These are phyloP conservation scores for Cotesia chilonis DNA, from an alignment of 1,140 invertebrate genomes.

Conservation along the genomic window DNA sequence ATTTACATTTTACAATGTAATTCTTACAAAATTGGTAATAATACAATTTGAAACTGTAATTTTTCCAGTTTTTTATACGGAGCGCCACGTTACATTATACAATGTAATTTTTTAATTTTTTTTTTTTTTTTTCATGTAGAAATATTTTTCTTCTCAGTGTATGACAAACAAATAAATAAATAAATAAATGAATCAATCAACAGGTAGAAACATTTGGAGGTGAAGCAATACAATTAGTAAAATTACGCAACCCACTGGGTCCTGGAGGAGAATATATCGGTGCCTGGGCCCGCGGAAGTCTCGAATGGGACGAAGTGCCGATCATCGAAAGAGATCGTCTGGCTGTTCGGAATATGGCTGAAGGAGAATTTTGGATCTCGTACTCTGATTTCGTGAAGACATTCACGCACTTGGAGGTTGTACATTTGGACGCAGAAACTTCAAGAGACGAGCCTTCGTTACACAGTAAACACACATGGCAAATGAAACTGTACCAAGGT, in stretches of 20 bases:
- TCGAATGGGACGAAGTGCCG: slow-evolving; percentile 81
- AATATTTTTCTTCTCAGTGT: neutral
- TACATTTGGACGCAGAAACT: slow-evolving; percentile 88
- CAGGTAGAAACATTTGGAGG: slow-evolving; percentile 78
- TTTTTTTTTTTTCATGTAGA: neutral
- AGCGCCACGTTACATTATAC: too few species aligned
- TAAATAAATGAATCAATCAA: too few species aligned
- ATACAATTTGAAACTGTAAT: too few species aligned
- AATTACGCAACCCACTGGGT: slow-evolving; percentile 77
- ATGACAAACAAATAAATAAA: neutral
- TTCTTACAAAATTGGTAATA: too few species aligned
- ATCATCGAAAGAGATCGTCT: slow-evolving; percentile 78
- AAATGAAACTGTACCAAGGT: slow-evolving; percentile 84
- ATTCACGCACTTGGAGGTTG: slow-evolving; percentile 85
- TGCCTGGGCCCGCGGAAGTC: slow-evolving; percentile 74
- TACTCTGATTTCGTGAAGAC: slow-evolving; percentile 85
- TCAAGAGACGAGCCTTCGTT: slow-evolving; percentile 84
- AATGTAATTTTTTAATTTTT: too few species aligned
- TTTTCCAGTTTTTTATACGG: too few species aligned
- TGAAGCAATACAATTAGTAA: slow-evolving; percentile 77
- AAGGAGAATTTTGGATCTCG: slow-evolving; percentile 89
- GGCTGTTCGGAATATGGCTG: slow-evolving; percentile 71
- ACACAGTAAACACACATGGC: slow-evolving; percentile 82
- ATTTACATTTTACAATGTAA: too few species aligned
- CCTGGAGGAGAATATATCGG: slow-evolving; percentile 76